A percentile compares a stretch with the other conserved stretches of the same genome.
phyloP scores from a whole-genome alignment of 2,797 vertebrate species.

The Rallus crepitans region DNA sequence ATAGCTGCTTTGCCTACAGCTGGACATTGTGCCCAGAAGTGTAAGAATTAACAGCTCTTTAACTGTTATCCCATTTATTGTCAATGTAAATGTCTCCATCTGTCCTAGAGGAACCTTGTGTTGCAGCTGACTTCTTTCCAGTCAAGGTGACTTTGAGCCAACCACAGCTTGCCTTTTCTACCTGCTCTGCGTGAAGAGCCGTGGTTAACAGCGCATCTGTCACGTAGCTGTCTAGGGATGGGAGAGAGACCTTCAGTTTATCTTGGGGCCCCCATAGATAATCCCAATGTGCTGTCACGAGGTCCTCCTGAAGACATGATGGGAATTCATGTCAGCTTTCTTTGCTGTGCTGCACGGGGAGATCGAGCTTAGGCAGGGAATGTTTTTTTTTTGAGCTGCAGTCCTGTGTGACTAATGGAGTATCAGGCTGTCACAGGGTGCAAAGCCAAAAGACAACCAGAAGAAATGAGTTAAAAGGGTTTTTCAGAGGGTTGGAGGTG shows the following conservation, averaged over 20 bases:
- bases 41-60: background rate
- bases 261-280: background rate
- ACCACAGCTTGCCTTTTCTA: background rate
- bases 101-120: background rate
- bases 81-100: background rate
- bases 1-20: background rate
- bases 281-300: background rate
- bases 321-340: background rate
- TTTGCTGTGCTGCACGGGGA: background rate
- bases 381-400: background rate
- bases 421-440: background rate
- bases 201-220: background rate
- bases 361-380: background rate
- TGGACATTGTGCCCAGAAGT: slow-evolving; percentile 21
- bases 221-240: background rate
- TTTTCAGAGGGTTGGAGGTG: background rate
- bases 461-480: background rate
- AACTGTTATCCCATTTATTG: background rate
- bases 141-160: slow-evolving; percentile 28
- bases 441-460: background rate
- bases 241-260: background rate
- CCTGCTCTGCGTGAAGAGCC: background rate
- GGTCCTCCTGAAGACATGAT: background rate
- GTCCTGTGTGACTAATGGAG: accelerated
- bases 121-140: background rate